Evolutionary conservation across 2,113 vertebrate species (phyloP).

Genomic region (Cranoglanis bouderius): DNA sequence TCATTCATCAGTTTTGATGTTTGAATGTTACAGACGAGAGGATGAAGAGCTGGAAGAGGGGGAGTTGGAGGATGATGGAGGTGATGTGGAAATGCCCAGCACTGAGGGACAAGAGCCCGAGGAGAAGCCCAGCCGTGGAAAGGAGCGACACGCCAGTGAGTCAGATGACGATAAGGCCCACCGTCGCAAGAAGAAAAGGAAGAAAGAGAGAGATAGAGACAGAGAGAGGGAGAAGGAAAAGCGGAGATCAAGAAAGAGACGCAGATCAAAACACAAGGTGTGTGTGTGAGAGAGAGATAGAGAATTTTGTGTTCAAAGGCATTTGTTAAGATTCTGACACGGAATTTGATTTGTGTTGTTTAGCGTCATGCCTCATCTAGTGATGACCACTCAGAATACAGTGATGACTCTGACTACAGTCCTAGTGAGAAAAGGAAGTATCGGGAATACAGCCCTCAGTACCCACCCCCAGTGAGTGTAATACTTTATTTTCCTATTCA

Average conservation of each 20-base stretch:
- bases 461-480: conserved; percentile 73
- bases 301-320: neutral
- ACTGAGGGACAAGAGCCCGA: conserved; percentile 61
- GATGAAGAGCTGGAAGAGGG: conserved; percentile 95
- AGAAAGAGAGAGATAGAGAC: conserved; percentile 88
- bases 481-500: neutral
- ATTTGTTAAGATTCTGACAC: conserved; percentile 15
- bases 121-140: conserved; percentile 71
- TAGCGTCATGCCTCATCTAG: conserved; percentile 93
- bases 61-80: conserved; percentile 91
- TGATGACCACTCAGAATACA: conserved; percentile 90
- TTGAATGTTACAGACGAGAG: conserved; percentile 71
- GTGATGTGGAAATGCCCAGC: conserved; percentile 72
- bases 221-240: conserved; percentile 82
- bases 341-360: conserved; percentile 7
- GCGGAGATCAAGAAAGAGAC: conserved; percentile 84
- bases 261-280: conserved; percentile 94
- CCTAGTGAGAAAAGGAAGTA: conserved; percentile 91
- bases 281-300: conserved; percentile 14
- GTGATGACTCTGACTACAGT: conserved; percentile 92
- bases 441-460: conserved; percentile 89
- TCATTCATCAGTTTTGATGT: neutral
- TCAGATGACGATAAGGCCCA: conserved; percentile 85
- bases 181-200: conserved; percentile 84
- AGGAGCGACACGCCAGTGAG: conserved; percentile 81